Conservation (phyloP, 2,888 invertebrate species). For the Tipula unca region DNA sequence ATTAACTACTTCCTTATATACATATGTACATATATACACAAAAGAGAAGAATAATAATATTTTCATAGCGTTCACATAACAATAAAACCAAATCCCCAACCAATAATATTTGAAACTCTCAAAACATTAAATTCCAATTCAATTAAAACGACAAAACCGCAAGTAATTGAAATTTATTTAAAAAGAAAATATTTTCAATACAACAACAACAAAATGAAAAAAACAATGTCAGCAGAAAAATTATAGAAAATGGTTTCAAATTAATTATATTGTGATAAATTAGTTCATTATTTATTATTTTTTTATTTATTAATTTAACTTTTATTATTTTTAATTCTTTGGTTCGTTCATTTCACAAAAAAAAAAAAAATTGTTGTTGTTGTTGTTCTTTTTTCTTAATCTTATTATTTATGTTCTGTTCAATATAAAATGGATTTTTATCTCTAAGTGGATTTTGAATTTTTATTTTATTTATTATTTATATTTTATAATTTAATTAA, state of each 20-base stretch:
- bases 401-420: background rate
- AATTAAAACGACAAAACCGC: background rate
- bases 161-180: constrained; percentile 14
- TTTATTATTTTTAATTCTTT: background rate
- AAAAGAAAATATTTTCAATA: background rate
- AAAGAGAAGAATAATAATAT: background rate
- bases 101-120: background rate
- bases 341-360: background rate
- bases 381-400: background rate
- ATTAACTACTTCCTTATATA: background rate
- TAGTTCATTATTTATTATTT: background rate
- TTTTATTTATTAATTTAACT: background rate
- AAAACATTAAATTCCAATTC: constrained; percentile 8
- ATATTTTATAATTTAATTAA: background rate
- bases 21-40: background rate
- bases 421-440: background rate
- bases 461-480: background rate
- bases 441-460: background rate
- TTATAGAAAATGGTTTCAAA: background rate
- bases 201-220: background rate
- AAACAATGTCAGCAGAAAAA: background rate
- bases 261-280: constrained; percentile 14
- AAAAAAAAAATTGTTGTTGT: background rate
- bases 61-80: background rate
- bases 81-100: background rate